phyloP scores from a whole-genome alignment of 2,888 invertebrate species.

The Dasysyrphus tricinctus region DNA sequence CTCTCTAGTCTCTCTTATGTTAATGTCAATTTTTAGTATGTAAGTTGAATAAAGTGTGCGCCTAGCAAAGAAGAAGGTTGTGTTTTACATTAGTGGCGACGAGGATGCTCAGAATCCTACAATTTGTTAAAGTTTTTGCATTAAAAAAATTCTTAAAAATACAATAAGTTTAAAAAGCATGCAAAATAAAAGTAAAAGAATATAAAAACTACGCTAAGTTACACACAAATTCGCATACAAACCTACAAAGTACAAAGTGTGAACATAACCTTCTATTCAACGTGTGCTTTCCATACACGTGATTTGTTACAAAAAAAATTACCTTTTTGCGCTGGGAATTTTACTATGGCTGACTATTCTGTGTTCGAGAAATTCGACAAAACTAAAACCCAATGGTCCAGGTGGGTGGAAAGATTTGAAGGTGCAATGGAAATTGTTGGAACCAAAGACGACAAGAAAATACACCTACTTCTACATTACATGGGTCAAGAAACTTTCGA shows the following conservation, averaged over 20 bases:
- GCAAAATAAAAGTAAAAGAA: neutral
- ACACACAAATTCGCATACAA: neutral
- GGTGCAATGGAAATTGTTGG: slow-evolving; percentile 36
- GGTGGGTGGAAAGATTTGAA: slow-evolving; percentile 32
- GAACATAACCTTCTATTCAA: slow-evolving; percentile 9
- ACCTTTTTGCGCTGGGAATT: neutral
- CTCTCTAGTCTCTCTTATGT: no score
- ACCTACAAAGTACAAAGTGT: neutral
- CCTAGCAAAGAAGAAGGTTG: slow-evolving; percentile 17
- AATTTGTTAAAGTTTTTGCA: neutral
- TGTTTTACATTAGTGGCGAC: slow-evolving; percentile 12
- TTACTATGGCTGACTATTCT: slow-evolving; percentile 1
- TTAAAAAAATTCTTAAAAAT: neutral
- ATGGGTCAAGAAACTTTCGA: no score
- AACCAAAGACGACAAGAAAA: slow-evolving; percentile 18
- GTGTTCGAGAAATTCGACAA: slow-evolving; percentile 28
- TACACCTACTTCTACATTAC: no score
- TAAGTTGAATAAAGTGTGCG: no score
- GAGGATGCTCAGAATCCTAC: neutral
- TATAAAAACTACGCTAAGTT: neutral
- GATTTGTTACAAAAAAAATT: neutral
- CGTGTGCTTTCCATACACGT: slow-evolving; percentile 1
- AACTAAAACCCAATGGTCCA: slow-evolving; percentile 35
- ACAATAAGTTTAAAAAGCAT: neutral
- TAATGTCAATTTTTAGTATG: no score